These are phyloP conservation scores for Perca schrenkii DNA, from an alignment of 2,113 vertebrate species.

Conservation along the genomic window DNA sequence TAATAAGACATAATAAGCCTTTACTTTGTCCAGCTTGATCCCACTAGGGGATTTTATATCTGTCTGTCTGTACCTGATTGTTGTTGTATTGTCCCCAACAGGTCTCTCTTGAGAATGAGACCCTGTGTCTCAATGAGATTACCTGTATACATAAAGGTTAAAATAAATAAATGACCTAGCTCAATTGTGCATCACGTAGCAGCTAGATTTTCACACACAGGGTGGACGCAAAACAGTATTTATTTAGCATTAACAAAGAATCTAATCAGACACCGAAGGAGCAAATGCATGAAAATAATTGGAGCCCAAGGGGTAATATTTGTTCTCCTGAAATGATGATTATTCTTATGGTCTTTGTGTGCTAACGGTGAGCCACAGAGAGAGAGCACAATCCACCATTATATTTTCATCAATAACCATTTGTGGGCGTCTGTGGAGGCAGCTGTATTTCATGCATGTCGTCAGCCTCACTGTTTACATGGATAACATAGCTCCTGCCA, in stretches of 20 bases:
- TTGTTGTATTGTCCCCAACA: too few relatives aligned
- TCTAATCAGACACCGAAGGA: conserved; percentile 78
- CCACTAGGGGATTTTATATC: too few relatives aligned
- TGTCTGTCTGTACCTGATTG: too few relatives aligned
- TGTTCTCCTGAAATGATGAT: conserved; percentile 88
- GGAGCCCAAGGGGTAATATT: conserved; percentile 88
- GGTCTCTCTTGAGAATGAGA: too few relatives aligned
- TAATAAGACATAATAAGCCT: too few relatives aligned
- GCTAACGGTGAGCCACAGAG: conserved; percentile 76
- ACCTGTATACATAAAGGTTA: too few relatives aligned
- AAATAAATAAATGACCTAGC: neutral
- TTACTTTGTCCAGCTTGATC: too few relatives aligned
- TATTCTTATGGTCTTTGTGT: conserved; percentile 84
- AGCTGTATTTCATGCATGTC: conserved; percentile 71
- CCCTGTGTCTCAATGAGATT: too few relatives aligned
- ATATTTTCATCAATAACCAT: conserved; percentile 82
- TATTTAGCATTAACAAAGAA: conserved; percentile 64
- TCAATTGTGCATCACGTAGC: conserved; percentile 32
- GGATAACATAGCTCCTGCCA: conserved; percentile 44
- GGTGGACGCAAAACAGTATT: conserved; percentile 57
- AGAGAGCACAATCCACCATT: conserved; percentile 74
- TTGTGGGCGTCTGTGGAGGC: conserved; percentile 69
- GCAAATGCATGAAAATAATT: conserved; percentile 88
- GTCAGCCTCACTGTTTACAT: conserved; percentile 52
- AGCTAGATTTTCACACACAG: conserved; percentile 50